These are phyloP conservation scores for Eupithecia tripunctaria DNA, from an alignment of 2,888 invertebrate genomes.

Conservation along the genomic window DNA sequence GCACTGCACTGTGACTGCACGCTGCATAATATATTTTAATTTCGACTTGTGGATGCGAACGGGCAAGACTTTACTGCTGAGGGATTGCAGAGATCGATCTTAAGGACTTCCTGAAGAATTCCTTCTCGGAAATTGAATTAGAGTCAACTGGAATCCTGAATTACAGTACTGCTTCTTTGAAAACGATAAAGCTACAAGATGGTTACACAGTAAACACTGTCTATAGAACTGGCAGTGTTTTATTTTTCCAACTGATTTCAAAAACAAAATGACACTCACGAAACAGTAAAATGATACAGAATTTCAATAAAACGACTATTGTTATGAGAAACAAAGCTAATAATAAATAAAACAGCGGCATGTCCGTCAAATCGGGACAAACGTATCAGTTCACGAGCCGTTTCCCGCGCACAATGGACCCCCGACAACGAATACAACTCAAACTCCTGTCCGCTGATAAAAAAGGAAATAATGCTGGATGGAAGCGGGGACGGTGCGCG, in stretches of 20 bases:
- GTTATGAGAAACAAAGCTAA: conserved; percentile 35
- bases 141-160: not conserved
- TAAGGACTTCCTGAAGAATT: not conserved
- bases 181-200: not conserved
- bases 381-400: conserved; percentile 36
- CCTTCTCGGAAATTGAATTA: not conserved
- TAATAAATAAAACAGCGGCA: conserved; percentile 34
- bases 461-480: conserved; percentile 16
- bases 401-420: conserved; percentile 30
- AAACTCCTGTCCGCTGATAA: conserved; percentile 26
- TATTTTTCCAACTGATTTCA: not conserved
- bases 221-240: not conserved
- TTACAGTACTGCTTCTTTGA: not conserved
- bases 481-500: not conserved
- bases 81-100: conserved; percentile 15
- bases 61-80: conserved; percentile 16
- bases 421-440: conserved; percentile 23
- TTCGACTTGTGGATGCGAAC: conserved; percentile 18
- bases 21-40: conserved; percentile 37
- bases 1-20: conserved; percentile 23
- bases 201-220: not conserved
- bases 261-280: not conserved
- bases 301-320: conserved; percentile 30
- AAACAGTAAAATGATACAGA: conserved; percentile 17
- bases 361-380: conserved; percentile 34